These are phyloP conservation scores for Tortricodes alternella DNA, from an alignment of 2,888 invertebrate species.

Conservation along the genomic window DNA sequence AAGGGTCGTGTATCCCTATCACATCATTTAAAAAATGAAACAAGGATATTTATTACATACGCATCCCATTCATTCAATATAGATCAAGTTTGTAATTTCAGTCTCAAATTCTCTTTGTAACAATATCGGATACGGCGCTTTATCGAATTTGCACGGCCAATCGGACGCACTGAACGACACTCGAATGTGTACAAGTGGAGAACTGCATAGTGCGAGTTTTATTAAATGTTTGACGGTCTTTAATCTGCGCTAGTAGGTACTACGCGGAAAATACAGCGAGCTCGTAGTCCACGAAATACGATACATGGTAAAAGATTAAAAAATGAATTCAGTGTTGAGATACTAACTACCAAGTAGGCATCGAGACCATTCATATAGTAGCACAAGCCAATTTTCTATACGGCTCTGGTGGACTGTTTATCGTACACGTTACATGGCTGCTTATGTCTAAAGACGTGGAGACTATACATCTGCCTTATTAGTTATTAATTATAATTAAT, in stretches of 20 bases:
- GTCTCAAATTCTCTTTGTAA: slow-evolving; percentile 25
- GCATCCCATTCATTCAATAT: background rate
- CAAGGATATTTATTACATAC: too few species aligned
- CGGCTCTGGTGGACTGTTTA: too few species aligned
- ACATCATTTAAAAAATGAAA: too few species aligned
- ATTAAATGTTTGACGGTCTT: slow-evolving; percentile 54
- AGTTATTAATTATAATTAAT: too few species aligned
- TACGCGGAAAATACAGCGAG: background rate
- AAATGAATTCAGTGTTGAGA: too few species aligned
- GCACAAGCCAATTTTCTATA: too few species aligned
- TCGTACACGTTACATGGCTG: too few species aligned
- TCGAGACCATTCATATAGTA: too few species aligned
- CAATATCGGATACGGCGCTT: slow-evolving; percentile 40
- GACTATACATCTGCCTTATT: too few species aligned
- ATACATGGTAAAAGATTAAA: background rate
- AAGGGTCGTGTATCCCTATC: too few species aligned
- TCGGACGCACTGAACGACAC: slow-evolving; percentile 48
- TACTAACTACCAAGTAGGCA: too few species aligned
- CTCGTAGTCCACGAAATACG: background rate
- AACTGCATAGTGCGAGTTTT: slow-evolving; percentile 54
- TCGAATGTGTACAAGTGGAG: slow-evolving; percentile 51
- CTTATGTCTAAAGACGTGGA: too few species aligned
- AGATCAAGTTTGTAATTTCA: background rate
- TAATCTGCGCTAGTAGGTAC: background rate
- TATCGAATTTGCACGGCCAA: slow-evolving; percentile 50